phyloP scores from a whole-genome alignment of 2,797 vertebrate species.

The Eospalax fontanierii region DNA sequence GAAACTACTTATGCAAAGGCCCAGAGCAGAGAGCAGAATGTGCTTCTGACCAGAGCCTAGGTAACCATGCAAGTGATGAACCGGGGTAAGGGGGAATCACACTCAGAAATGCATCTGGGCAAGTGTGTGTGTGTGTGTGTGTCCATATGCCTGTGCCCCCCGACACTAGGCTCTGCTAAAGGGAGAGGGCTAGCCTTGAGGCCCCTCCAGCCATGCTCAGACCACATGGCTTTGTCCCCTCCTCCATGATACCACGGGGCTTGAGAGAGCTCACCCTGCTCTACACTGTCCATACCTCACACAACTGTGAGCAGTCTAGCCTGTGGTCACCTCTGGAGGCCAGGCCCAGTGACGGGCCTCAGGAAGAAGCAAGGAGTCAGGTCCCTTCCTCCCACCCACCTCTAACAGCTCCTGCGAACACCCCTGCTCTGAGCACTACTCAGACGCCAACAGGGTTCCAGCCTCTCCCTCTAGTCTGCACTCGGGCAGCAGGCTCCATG shows the following conservation, averaged over 20 bases:
- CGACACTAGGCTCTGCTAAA: background rate
- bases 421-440: rapidly evolving
- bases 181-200: background rate
- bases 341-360: background rate
- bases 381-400: background rate
- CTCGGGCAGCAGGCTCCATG: background rate
- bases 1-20: rapidly evolving
- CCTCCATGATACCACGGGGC: background rate
- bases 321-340: background rate
- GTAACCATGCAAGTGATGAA: too few species aligned
- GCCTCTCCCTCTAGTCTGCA: background rate
- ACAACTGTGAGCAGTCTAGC: background rate
- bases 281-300: rapidly evolving
- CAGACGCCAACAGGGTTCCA: background rate
- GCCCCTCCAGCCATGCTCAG: background rate
- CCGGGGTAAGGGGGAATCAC: rapidly evolving
- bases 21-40: background rate
- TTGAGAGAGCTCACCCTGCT: background rate
- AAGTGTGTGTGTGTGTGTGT: rapidly evolving
- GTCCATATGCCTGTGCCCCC: background rate
- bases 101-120: too few species aligned
- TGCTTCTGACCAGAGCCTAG: rapidly evolving
- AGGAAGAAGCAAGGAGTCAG: background rate
- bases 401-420: background rate
- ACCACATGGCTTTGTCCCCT: background rate